These are phyloP conservation scores for Tinamus major DNA, from an alignment of 2,797 vertebrate species.

Conservation along the genomic window DNA sequence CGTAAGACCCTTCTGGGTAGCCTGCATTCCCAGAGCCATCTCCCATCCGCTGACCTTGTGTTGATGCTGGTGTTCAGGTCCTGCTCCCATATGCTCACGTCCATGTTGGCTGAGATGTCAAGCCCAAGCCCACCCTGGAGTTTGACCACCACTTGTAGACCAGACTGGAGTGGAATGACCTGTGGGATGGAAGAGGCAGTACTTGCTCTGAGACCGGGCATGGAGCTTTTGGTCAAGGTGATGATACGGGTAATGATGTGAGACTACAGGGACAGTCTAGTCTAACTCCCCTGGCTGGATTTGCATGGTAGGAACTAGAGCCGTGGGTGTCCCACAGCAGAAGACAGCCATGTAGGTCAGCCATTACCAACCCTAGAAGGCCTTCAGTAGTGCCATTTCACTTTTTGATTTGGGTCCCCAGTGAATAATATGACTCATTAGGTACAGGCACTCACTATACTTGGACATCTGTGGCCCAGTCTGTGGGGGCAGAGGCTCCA, in stretches of 20 bases:
- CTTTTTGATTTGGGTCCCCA: neutral
- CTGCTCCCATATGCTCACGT: slow-evolving; percentile 72
- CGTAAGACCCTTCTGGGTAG: rapidly evolving
- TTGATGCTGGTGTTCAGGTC: slow-evolving; percentile 55
- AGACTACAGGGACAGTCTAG: neutral
- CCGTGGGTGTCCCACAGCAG: rapidly evolving
- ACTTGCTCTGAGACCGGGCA: neutral
- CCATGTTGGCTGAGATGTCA: slow-evolving; percentile 70
- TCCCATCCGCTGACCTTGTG: slow-evolving; percentile 2
- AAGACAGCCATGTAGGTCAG: neutral
- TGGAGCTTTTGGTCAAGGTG: neutral
- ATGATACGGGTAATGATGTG: rapidly evolving
- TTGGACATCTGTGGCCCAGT: neutral
- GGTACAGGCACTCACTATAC: neutral
- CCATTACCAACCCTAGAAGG: neutral
- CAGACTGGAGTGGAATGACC: slow-evolving; percentile 75
- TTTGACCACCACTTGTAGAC: slow-evolving; percentile 57
- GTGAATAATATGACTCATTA: too few relatives aligned
- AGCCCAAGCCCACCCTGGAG: slow-evolving; percentile 68
- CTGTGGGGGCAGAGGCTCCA: too few relatives aligned
- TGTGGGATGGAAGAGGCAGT: slow-evolving; percentile 15
- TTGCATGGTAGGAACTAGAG: neutral
- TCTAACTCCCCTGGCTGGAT: neutral
- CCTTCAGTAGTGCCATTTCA: rapidly evolving
- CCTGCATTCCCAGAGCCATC: neutral